Evolutionary conservation across 2,797 vertebrate genomes (phyloP).

Genomic region (Chrysocyon brachyurus): DNA sequence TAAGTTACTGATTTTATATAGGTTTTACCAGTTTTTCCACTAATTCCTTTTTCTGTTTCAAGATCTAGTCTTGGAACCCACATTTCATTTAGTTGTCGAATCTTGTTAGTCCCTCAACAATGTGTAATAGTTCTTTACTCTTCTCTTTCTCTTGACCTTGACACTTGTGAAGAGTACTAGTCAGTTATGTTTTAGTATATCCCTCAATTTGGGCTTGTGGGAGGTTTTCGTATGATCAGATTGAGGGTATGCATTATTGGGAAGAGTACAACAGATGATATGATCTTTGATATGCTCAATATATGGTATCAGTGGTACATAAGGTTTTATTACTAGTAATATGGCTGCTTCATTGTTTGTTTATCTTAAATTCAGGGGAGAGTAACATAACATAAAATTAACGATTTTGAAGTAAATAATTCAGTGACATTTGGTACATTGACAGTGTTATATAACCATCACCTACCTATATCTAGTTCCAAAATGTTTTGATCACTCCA

Average conservation of each 20-base stretch:
- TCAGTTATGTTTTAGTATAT: not conserved
- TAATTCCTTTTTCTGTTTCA: not conserved
- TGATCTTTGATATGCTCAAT: not conserved
- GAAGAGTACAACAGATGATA: not conserved
- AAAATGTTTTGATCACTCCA: not conserved
- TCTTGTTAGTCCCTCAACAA: not conserved
- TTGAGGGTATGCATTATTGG: not conserved
- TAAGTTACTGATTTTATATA: not conserved
- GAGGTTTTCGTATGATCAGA: not conserved
- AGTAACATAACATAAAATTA: not conserved
- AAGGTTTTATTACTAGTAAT: not conserved
- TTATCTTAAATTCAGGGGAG: not conserved
- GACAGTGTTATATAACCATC: not conserved
- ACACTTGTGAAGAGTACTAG: not conserved
- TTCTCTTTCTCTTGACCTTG: not conserved
- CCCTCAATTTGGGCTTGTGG: not conserved
- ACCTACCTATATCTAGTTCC: not conserved
- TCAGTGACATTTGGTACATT: not conserved
- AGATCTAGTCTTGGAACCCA: not conserved
- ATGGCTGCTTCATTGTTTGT: not conserved
- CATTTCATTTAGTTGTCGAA: not conserved
- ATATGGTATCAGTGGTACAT: not conserved
- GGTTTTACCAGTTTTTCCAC: not conserved
- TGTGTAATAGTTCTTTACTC: not conserved
- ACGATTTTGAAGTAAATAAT: not conserved